A percentile compares a stretch with the other conserved stretches of the same genome.
Conservation (phyloP, 2,888 invertebrate genomes). For the Halictus quadricinctus region DNA sequence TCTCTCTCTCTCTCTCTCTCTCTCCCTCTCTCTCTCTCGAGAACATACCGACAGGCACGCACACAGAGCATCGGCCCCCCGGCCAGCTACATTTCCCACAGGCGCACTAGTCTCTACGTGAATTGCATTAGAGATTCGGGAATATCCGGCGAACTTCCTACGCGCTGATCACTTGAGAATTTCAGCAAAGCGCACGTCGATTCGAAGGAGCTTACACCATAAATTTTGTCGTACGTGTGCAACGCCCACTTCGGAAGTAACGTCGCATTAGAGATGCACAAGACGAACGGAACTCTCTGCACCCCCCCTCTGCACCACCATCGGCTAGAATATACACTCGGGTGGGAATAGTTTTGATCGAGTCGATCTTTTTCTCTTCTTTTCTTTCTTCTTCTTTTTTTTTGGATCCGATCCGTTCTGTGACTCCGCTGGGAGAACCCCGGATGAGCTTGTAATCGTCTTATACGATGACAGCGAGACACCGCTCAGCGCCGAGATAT, state of each 20-base stretch:
- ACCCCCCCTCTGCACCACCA: background rate
- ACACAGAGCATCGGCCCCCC: background rate
- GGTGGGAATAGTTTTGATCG: slow-evolving; percentile 3
- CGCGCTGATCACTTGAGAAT: slow-evolving; percentile 73
- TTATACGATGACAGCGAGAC: background rate
- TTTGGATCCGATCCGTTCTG: background rate
- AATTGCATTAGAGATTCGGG: slow-evolving; percentile 73
- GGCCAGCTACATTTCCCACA: slow-evolving; percentile 68
- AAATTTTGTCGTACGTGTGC: slow-evolving; percentile 69
- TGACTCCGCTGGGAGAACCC: background rate
- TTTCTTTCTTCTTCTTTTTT: no score
- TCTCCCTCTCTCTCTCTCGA: background rate
- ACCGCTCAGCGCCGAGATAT: background rate
- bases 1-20: background rate
- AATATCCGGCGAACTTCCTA: slow-evolving; percentile 72
- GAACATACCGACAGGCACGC: background rate
- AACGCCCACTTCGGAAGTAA: slow-evolving; percentile 60
- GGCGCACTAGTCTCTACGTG: slow-evolving; percentile 71
- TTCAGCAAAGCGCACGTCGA: slow-evolving; percentile 72
- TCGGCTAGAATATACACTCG: slow-evolving; percentile 7
- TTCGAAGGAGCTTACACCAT: slow-evolving; percentile 72
- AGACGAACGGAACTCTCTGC: slow-evolving; percentile 42
- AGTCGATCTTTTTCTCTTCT: background rate
- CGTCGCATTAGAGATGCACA: slow-evolving; percentile 65
- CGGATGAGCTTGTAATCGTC: slow-evolving; percentile 4